These are phyloP conservation scores for Philotrypesis tridentata DNA, from an alignment of 1,140 invertebrate species.

Conservation along the genomic window DNA sequence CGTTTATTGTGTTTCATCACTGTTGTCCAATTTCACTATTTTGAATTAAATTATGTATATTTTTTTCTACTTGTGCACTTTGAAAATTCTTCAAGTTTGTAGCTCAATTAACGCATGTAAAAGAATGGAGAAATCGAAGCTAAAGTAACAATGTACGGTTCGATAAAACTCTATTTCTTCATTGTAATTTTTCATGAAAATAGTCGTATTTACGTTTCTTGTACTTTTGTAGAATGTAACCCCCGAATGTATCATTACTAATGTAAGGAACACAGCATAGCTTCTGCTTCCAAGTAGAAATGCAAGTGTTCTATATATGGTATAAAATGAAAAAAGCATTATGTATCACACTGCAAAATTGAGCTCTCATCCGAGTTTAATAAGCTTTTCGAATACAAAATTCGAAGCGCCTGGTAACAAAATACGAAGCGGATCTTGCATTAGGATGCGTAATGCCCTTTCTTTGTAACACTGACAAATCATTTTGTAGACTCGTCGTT, in stretches of 20 bases:
- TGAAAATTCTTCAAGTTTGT: slow-evolving; percentile 4
- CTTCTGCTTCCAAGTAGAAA: slow-evolving; percentile 38
- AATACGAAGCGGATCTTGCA: slow-evolving; percentile 28
- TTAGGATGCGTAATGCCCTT: slow-evolving; percentile 28
- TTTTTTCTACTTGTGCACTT: background rate
- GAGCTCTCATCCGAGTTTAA: background rate
- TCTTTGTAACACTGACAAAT: slow-evolving; percentile 40
- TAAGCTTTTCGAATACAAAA: background rate
- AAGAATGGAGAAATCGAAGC: slow-evolving; percentile 24
- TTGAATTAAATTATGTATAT: slow-evolving; percentile 38
- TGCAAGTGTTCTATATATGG: slow-evolving; percentile 39
- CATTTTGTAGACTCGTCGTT: slow-evolving; percentile 37
- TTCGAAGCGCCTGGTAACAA: background rate
- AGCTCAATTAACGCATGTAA: slow-evolving; percentile 4
- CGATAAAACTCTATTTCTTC: slow-evolving; percentile 46
- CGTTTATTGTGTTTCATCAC: slow-evolving; percentile 35
- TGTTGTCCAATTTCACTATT: slow-evolving; percentile 36
- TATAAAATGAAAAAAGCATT: slow-evolving; percentile 6
- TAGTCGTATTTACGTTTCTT: slow-evolving; percentile 50
- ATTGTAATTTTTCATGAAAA: slow-evolving; percentile 49
- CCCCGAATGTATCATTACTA: slow-evolving; percentile 46
- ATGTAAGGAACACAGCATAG: slow-evolving; percentile 47
- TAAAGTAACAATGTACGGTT: slow-evolving; percentile 37
- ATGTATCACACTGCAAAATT: slow-evolving; percentile 24
- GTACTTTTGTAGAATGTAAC: slow-evolving; percentile 52